phyloP scores from a whole-genome alignment of 92 coral and sea anemone genomes.

The Hydrozoanthus gracilis region DNA sequence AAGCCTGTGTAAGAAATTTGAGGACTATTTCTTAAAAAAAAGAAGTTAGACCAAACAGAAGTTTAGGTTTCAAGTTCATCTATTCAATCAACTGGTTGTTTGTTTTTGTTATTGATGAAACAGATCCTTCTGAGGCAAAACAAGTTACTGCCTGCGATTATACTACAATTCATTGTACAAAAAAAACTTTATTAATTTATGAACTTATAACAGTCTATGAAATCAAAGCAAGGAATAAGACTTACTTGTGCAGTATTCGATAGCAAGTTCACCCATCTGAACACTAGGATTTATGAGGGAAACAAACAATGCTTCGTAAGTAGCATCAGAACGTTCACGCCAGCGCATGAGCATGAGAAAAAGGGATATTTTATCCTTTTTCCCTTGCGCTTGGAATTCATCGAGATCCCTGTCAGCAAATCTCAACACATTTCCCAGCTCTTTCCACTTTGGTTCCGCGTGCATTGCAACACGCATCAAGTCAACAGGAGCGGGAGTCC shows the following conservation, averaged over 20 bases:
- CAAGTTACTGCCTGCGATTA: too few relatives aligned
- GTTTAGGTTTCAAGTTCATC: too few relatives aligned
- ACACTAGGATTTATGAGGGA: neutral
- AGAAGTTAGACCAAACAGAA: too few relatives aligned
- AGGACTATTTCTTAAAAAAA: too few relatives aligned
- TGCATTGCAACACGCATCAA: conserved; percentile 5
- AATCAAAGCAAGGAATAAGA: neutral
- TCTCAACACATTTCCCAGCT: neutral
- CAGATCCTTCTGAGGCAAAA: too few relatives aligned
- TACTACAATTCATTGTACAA: too few relatives aligned
- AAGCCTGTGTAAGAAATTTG: too few relatives aligned
- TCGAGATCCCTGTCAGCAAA: neutral
- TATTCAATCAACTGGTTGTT: too few relatives aligned
- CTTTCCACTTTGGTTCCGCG: neutral
- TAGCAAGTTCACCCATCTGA: neutral
- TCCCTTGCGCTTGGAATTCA: neutral
- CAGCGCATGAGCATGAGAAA: neutral
- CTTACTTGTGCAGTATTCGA: conserved; percentile 16
- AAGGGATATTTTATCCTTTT: neutral
- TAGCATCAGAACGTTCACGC: neutral
- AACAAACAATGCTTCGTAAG: neutral
- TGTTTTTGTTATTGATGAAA: too few relatives aligned
- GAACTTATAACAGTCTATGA: too few relatives aligned
- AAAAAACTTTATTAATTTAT: too few relatives aligned
- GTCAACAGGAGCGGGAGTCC: neutral